Percentiles rank a stretch among this genome's conserved stretches.
phyloP scores from a whole-genome alignment of 2,888 invertebrate genomes.

The Meghimatium bilineatum region DNA sequence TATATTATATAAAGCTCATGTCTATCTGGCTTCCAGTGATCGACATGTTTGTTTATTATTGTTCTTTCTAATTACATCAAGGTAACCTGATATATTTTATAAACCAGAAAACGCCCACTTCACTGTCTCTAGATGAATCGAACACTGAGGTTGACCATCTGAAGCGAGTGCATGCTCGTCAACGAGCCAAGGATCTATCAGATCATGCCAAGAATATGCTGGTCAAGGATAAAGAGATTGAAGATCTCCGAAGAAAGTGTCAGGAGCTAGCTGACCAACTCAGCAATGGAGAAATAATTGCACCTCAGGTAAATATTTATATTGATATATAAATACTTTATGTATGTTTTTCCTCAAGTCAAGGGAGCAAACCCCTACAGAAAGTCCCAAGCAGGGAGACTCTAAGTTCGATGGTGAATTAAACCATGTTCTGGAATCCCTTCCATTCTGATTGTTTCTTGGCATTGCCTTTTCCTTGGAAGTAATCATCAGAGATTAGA shows the following conservation, averaged over 20 bases:
- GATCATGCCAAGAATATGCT: conserved; percentile 74
- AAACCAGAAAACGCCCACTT: conserved; percentile 32
- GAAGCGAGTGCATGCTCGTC: conserved; percentile 72
- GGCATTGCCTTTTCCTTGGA: too few relatives aligned
- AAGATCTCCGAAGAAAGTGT: conserved; percentile 71
- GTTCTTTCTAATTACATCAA: neutral
- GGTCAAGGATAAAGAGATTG: conserved; percentile 74
- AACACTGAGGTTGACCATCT: conserved; percentile 65
- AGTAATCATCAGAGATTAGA: too few relatives aligned
- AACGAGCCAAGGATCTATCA: conserved; percentile 73
- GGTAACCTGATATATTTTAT: neutral
- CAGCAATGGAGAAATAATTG: conserved; percentile 63
- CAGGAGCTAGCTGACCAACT: conserved; percentile 70
- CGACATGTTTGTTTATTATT: neutral
- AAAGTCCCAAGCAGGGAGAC: too few relatives aligned
- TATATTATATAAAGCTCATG: too few relatives aligned
- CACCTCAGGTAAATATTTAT: conserved; percentile 51
- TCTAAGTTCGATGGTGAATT: too few relatives aligned
- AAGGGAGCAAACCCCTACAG: too few relatives aligned
- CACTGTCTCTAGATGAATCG: conserved; percentile 32
- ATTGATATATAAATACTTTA: too few relatives aligned
- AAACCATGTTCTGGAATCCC: too few relatives aligned
- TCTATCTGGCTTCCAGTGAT: too few relatives aligned
- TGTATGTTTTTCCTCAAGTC: too few relatives aligned
- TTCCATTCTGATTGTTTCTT: too few relatives aligned